Evolutionary conservation across 2,113 vertebrate genomes (phyloP).

Genomic region (Eulemur macaco): DNA sequence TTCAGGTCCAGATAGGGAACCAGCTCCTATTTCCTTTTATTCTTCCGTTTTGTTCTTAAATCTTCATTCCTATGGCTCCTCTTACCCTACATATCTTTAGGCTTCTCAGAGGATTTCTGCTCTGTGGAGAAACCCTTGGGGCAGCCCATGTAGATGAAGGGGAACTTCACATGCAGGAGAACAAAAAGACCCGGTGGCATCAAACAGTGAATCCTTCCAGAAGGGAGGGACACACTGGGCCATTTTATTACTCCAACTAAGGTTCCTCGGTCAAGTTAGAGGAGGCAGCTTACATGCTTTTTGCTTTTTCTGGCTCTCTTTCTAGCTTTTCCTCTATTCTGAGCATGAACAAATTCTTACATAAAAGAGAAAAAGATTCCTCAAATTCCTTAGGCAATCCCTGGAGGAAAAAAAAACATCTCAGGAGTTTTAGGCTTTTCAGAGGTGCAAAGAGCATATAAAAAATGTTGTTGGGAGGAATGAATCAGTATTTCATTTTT

Average conservation of each 20-base stretch:
- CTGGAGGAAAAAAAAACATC: slow-evolving; percentile 36
- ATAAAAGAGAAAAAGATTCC: slow-evolving; percentile 54
- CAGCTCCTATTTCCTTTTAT: neutral
- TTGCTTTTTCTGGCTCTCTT: slow-evolving; percentile 56
- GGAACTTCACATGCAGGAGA: neutral
- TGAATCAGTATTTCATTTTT: slow-evolving; percentile 50
- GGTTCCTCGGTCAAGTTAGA: slow-evolving; percentile 41
- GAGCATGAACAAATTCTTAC: slow-evolving; percentile 66
- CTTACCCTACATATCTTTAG: neutral
- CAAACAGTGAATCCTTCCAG: slow-evolving; percentile 42
- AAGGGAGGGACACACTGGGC: neutral
- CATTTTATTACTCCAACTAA: slow-evolving; percentile 15
- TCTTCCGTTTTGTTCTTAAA: slow-evolving; percentile 50
- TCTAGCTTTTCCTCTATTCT: slow-evolving; percentile 58
- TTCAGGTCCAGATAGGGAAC: neutral
- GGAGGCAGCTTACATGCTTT: slow-evolving; percentile 39
- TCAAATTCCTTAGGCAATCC: slow-evolving; percentile 61
- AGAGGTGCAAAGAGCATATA: neutral
- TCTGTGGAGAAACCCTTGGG: slow-evolving; percentile 13
- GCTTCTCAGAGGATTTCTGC: slow-evolving; percentile 54
- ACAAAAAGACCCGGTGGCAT: neutral
- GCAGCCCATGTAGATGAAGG: neutral
- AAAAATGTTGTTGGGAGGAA: slow-evolving; percentile 42
- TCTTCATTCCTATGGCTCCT: slow-evolving; percentile 33
- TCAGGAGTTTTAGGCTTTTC: slow-evolving; percentile 38